Evolutionary conservation across 2,797 vertebrate genomes (phyloP).

Genomic region (Selene dorsalis): DNA sequence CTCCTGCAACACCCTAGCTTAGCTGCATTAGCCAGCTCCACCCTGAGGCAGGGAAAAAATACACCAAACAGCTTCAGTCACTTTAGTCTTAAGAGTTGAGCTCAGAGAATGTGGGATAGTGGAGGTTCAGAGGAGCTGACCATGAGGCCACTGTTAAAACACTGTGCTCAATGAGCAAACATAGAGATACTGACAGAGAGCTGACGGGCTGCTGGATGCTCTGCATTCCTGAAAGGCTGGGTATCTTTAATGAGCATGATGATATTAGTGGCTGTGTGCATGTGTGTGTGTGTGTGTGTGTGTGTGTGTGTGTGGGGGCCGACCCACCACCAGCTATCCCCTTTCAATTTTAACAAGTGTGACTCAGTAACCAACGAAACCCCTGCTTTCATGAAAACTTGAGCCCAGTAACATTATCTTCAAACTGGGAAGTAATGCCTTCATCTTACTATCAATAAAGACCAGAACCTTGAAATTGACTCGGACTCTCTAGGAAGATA

Average conservation of each 20-base stretch:
- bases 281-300: not conserved
- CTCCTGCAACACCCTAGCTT: slow-evolving; percentile 14
- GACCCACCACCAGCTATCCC: slow-evolving; percentile 30
- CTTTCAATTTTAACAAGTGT: slow-evolving; percentile 56
- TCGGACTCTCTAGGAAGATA: slow-evolving; percentile 58
- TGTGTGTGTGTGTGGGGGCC: not conserved
- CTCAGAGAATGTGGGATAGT: slow-evolving; percentile 7
- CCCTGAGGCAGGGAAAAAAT: slow-evolving; percentile 13
- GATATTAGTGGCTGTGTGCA: not conserved
- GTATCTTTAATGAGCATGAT: slow-evolving; percentile 6
- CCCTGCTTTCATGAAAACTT: slow-evolving; percentile 50
- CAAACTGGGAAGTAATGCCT: slow-evolving; percentile 58
- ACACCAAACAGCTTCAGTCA: slow-evolving; percentile 9
- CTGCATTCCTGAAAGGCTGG: not conserved
- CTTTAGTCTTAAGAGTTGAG: not conserved
- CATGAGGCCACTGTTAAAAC: not conserved
- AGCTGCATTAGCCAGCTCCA: slow-evolving; percentile 6
- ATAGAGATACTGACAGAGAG: not conserved
- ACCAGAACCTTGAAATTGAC: slow-evolving; percentile 50
- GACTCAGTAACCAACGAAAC: slow-evolving; percentile 54
- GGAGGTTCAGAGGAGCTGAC: slow-evolving; percentile 1
- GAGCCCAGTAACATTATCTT: slow-evolving; percentile 59
- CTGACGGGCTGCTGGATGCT: not conserved
- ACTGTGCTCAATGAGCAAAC: slow-evolving; percentile 17
- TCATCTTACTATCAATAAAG: slow-evolving; percentile 56